A percentile compares a stretch with the other conserved stretches of the same genome.
Conservation (phyloP, 2,888 invertebrate genomes). For the Himalopsyche kuldschensis region DNA sequence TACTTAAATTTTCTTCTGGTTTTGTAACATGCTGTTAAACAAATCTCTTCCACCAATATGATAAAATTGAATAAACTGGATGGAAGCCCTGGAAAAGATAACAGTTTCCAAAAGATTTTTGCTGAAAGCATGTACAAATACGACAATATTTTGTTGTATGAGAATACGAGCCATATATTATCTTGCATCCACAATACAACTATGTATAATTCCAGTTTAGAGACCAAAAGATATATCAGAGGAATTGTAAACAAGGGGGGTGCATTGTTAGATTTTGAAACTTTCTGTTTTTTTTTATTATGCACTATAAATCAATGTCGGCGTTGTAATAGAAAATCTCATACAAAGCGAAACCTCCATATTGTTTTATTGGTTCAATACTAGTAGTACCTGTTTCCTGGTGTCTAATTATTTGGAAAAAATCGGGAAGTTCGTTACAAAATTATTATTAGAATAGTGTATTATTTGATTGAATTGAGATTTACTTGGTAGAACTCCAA, state of each 20-base stretch:
- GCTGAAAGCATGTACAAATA: neutral
- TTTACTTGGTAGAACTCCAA: no score
- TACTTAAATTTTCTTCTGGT: no score
- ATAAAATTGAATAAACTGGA: neutral
- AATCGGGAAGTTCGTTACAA: no score
- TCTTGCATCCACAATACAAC: slow-evolving; percentile 7
- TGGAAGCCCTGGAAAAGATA: neutral
- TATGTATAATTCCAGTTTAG: neutral
- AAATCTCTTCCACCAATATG: neutral
- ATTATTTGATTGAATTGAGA: no score
- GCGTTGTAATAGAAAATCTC: neutral
- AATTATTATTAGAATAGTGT: no score
- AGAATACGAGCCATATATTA: slow-evolving; percentile 2
- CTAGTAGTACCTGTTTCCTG: neutral
- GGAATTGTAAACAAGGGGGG: neutral
- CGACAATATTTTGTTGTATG: neutral
- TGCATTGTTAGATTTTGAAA: neutral
- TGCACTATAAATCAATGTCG: neutral
- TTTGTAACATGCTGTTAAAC: no score
- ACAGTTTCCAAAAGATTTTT: neutral
- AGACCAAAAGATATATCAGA: slow-evolving; percentile 9
- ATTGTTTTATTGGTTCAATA: neutral
- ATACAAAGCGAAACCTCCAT: neutral
- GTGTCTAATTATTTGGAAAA: no score
- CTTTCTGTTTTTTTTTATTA: neutral